Percentiles rank a stretch among this genome's conserved stretches.
phyloP scores from a whole-genome alignment of 2,113 vertebrate species.

The Grammomys surdaster region DNA sequence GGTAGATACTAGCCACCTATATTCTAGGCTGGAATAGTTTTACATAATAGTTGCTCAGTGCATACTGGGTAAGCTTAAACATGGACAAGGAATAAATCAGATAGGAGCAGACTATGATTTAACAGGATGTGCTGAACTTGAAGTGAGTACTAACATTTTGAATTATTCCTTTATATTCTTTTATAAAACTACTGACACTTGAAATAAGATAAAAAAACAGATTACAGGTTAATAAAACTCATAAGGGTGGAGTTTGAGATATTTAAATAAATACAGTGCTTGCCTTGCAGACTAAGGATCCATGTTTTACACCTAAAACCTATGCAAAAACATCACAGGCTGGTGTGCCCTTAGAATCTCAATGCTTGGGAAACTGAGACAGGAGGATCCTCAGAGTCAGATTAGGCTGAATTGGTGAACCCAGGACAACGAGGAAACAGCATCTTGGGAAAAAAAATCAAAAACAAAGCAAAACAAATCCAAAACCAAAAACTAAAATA shows the following conservation, averaged over 20 bases:
- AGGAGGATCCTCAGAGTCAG: background rate
- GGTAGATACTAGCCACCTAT: rapidly evolving
- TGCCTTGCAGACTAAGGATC: background rate
- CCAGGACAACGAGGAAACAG: background rate
- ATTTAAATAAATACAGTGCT: background rate
- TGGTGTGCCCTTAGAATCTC: background rate
- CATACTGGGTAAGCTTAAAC: background rate
- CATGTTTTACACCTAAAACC: background rate
- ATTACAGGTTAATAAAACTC: background rate
- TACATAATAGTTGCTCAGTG: background rate
- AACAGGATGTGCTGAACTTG: background rate
- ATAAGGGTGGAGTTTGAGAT: background rate
- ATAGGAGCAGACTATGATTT: background rate
- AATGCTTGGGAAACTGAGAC: background rate
- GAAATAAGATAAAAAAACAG: background rate
- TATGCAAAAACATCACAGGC: background rate
- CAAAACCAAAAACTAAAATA: no score
- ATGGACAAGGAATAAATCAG: rapidly evolving
- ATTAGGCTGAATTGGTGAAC: background rate
- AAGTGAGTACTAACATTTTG: background rate
- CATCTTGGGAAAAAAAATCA: background rate
- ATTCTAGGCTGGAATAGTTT: background rate
- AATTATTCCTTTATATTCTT: background rate
- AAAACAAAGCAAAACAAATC: no score
- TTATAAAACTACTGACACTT: background rate